Conservation (phyloP, 30 jellyfish, hydroid and myxozoan species). For the Aurelia aurita complex sp. Pacific region DNA sequence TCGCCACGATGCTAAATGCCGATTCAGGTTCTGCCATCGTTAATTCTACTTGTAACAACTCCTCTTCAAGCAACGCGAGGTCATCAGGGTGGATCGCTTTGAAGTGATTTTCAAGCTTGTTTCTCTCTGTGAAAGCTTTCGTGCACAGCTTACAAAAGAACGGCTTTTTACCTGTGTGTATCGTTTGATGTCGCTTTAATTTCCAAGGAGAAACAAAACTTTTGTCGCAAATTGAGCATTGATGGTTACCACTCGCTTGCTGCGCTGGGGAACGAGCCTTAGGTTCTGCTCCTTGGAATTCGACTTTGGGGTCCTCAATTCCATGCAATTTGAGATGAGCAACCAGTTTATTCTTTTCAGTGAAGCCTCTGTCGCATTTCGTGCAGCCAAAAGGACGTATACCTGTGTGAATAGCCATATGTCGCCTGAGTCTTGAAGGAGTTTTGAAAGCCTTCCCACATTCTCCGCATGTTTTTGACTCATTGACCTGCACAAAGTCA, state of each 20-base stretch:
- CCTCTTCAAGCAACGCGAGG: constrained; percentile 19
- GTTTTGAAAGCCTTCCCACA: constrained; percentile 57
- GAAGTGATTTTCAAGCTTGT: constrained; percentile 64
- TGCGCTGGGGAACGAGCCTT: constrained; percentile 12
- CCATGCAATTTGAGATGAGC: constrained; percentile 51
- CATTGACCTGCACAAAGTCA: not conserved
- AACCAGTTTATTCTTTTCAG: constrained; percentile 26
- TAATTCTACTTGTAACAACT: constrained; percentile 18
- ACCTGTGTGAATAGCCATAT: constrained; percentile 57
- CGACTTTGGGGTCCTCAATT: constrained; percentile 1
- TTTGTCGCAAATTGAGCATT: constrained; percentile 31
- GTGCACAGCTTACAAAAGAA: constrained; percentile 55
- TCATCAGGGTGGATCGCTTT: constrained; percentile 39
- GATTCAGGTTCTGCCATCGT: constrained; percentile 47
- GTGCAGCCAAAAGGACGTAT: constrained; percentile 47
- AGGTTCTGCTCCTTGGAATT: not conserved
- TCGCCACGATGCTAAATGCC: constrained; percentile 56
- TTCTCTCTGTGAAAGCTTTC: constrained; percentile 61
- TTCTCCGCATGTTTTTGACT: constrained; percentile 45
- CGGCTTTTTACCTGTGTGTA: constrained; percentile 65
- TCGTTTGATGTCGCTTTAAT: constrained; percentile 54
- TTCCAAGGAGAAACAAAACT: constrained; percentile 68
- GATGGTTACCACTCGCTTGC: constrained; percentile 55
- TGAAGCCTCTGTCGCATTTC: constrained; percentile 42
- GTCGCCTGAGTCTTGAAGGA: constrained; percentile 55